Conservation (phyloP, 2,113 vertebrate species). For the Tachysurus fulvidraco region DNA sequence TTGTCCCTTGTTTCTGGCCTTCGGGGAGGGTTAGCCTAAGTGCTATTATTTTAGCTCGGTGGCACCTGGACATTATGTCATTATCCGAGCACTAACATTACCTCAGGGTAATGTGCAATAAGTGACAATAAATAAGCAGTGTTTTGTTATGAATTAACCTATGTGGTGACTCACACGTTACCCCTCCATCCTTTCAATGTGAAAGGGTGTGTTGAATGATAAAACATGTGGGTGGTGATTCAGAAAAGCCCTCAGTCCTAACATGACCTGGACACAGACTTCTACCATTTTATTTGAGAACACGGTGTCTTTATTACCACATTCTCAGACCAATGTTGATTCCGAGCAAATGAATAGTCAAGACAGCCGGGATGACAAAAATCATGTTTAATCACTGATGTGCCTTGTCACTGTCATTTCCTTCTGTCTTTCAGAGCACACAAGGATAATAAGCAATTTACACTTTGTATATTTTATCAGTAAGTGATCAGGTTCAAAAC, state of each 20-base stretch:
- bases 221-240: conserved; percentile 10
- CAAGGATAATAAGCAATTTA: background rate
- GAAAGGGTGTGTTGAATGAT: conserved; percentile 20
- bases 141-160: conserved; percentile 1
- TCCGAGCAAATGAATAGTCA: conserved; percentile 12
- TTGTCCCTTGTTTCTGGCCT: conserved; percentile 10
- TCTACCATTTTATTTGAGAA: conserved; percentile 6
- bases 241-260: conserved; percentile 1
- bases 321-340: background rate
- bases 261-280: background rate
- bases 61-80: conserved; percentile 26
- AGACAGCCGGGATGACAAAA: background rate
- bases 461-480: background rate
- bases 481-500: background rate
- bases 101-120: conserved; percentile 7
- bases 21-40: conserved; percentile 12
- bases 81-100: background rate
- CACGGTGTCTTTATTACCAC: conserved; percentile 16
- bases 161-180: conserved; percentile 32
- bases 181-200: background rate
- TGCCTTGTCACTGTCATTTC: conserved; percentile 11
- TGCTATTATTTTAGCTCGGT: background rate
- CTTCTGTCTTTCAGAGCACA: background rate
- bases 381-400: conserved; percentile 24
- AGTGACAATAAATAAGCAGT: conserved; percentile 24